These are phyloP conservation scores for Barypeithes pellucidus DNA, from an alignment of 2,888 invertebrate genomes.

Conservation along the genomic window DNA sequence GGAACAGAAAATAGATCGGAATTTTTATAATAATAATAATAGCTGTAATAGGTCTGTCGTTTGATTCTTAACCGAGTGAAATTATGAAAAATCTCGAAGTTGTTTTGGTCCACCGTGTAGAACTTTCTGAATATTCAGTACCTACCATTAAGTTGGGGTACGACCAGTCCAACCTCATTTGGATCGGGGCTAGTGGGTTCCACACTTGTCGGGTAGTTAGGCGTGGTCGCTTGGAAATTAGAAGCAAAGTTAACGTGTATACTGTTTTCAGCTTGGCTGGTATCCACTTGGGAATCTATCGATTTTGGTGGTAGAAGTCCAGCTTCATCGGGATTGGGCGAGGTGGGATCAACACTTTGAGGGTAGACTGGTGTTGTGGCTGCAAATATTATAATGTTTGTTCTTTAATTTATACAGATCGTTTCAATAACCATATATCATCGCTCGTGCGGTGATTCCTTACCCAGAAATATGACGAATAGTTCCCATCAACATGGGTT, in stretches of 20 bases:
- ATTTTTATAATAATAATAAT: too few species aligned
- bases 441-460: too few species aligned
- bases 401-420: too few species aligned
- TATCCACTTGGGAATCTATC: not conserved
- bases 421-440: too few species aligned
- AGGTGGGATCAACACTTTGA: slow-evolving; percentile 54
- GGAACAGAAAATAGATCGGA: slow-evolving; percentile 1
- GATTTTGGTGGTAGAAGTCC: slow-evolving; percentile 59
- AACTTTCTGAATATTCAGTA: not conserved
- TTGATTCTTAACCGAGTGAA: too few species aligned
- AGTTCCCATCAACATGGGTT: too few species aligned
- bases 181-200: slow-evolving; percentile 60
- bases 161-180: slow-evolving; percentile 58
- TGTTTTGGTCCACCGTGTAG: too few species aligned
- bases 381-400: slow-evolving; percentile 7
- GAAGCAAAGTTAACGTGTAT: slow-evolving; percentile 58
- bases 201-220: slow-evolving; percentile 62
- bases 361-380: slow-evolving; percentile 63
- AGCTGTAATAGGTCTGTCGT: too few species aligned
- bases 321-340: slow-evolving; percentile 54
- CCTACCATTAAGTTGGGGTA: slow-evolving; percentile 49
- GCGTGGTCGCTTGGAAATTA: slow-evolving; percentile 61
- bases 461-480: too few species aligned
- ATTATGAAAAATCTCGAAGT: too few species aligned
- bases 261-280: not conserved